These are phyloP conservation scores for Danionella dracula DNA, from an alignment of 2,797 vertebrate species.

Conservation along the genomic window DNA sequence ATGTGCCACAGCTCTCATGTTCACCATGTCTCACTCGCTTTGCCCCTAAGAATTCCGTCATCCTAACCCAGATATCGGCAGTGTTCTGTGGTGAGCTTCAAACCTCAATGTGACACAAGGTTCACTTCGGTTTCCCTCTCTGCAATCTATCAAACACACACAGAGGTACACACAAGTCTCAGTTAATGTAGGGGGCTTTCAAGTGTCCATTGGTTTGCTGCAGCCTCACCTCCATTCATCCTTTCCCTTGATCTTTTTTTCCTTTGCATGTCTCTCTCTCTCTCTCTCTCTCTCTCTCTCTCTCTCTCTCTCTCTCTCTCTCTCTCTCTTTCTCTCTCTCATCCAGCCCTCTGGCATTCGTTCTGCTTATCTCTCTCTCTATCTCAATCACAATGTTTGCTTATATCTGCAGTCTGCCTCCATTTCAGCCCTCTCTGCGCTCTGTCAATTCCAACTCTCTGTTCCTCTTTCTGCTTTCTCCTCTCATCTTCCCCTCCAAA, in stretches of 20 bases:
- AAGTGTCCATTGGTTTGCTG: constrained; percentile 14
- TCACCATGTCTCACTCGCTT: constrained; percentile 50
- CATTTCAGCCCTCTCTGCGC: neutral
- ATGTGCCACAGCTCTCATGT: constrained; percentile 61
- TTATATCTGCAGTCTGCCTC: constrained; percentile 16
- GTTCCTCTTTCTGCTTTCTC: constrained; percentile 1
- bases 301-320: neutral
- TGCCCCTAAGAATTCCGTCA: constrained; percentile 48
- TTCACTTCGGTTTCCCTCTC: constrained; percentile 19
- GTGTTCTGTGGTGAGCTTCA: constrained; percentile 19
- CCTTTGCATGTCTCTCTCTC: neutral
- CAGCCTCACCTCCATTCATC: constrained; percentile 18
- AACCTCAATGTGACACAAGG: constrained; percentile 25
- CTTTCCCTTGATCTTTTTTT: neutral
- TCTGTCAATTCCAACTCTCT: constrained; percentile 14
- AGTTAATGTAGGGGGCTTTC: constrained; percentile 30
- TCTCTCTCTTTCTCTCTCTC: constrained; percentile 5
- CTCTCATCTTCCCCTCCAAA: constrained; percentile 2
- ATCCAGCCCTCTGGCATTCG: constrained; percentile 7
- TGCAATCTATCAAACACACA: constrained; percentile 16
- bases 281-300: neutral
- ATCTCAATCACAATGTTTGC: neutral
- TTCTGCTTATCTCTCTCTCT: neutral
- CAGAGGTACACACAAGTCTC: neutral
- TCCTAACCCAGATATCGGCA: constrained; percentile 38